phyloP scores from a whole-genome alignment of 2,797 vertebrate genomes.

The Apodemus agrarius region DNA sequence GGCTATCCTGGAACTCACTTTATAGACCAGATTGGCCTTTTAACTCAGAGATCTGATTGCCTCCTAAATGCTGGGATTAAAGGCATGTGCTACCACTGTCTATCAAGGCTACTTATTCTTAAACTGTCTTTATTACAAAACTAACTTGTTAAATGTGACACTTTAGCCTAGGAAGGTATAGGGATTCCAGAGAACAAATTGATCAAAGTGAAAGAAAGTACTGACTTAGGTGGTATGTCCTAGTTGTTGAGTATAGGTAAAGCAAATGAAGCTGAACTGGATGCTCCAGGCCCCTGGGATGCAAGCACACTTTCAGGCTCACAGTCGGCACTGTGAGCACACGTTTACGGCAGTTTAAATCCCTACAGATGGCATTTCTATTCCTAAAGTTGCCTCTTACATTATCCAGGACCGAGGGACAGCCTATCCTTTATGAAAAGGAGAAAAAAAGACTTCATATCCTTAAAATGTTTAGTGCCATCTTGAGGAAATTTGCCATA shows the following conservation, averaged over 20 bases:
- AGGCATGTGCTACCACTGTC: no score
- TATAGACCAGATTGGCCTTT: no score
- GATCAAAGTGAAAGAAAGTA: no score
- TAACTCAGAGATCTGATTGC: no score
- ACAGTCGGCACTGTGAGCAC: neutral
- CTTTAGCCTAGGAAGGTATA: no score
- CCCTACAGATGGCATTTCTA: neutral
- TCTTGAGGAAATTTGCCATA: constrained; percentile 1
- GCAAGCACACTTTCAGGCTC: neutral
- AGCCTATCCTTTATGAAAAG: neutral
- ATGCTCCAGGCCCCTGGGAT: neutral
- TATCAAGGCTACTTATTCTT: neutral
- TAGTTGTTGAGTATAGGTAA: neutral
- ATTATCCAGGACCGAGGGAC: neutral
- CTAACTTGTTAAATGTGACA: no score
- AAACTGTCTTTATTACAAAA: no score
- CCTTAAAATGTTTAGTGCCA: neutral
- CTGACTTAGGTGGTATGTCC: no score
- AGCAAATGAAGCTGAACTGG: neutral
- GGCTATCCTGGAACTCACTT: no score
- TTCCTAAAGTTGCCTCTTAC: neutral
- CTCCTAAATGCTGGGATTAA: no score
- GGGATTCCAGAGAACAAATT: no score
- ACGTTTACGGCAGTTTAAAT: neutral
- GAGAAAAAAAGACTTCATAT: neutral